phyloP scores from a whole-genome alignment of 2,888 invertebrate genomes.

The Ecliptopera silaceata region DNA sequence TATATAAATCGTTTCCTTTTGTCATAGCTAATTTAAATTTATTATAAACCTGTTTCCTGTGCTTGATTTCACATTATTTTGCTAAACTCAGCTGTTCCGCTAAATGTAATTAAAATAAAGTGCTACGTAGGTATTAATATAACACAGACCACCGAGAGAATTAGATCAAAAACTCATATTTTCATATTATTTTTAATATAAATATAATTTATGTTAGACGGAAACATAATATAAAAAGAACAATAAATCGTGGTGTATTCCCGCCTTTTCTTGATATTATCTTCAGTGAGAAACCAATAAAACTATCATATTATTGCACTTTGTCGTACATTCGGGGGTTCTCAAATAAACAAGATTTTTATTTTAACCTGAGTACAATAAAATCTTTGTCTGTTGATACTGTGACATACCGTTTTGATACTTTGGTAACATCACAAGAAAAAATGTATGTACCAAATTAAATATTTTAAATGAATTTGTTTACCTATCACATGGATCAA shows the following conservation, averaged over 20 bases:
- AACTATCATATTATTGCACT: constrained; percentile 76
- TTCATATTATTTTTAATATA: constrained; percentile 33
- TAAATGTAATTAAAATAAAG: constrained; percentile 31
- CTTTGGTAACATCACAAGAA: constrained; percentile 31
- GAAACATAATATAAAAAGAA: constrained; percentile 72
- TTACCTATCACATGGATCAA: too few relatives aligned
- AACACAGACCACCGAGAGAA: constrained; percentile 20
- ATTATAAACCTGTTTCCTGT: constrained; percentile 36
- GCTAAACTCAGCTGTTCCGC: constrained; percentile 29
- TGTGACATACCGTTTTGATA: constrained; percentile 52
- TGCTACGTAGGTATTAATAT: constrained; percentile 29
- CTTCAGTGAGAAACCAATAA: constrained; percentile 62
- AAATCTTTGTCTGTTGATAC: constrained; percentile 63
- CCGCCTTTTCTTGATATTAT: constrained; percentile 70
- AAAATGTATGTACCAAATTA: too few relatives aligned
- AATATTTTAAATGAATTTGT: too few relatives aligned
- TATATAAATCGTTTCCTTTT: constrained; percentile 34
- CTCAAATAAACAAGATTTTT: constrained; percentile 67
- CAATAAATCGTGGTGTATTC: constrained; percentile 64
- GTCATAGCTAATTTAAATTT: constrained; percentile 38
- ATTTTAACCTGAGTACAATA: constrained; percentile 68
- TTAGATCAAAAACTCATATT: constrained; percentile 47
- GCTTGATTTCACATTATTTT: constrained; percentile 30
- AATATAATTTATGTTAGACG: constrained; percentile 60
- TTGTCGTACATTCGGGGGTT: constrained; percentile 58